A percentile compares a stretch with the other conserved stretches of the same genome.
Conservation (phyloP, 2,797 vertebrate species). For the Callimico goeldii region DNA sequence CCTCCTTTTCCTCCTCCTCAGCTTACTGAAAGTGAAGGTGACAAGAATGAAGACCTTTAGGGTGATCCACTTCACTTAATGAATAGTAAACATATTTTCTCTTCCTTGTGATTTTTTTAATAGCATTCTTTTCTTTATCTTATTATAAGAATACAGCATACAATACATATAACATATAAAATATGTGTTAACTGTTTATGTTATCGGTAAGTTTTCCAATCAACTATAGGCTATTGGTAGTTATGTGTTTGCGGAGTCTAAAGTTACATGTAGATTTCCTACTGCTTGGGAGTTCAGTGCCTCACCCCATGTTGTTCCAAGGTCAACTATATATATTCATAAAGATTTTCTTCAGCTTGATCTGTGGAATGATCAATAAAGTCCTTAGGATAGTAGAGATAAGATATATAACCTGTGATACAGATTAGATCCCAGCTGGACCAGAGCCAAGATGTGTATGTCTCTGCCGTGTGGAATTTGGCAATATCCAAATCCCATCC, state of each 20-base stretch:
- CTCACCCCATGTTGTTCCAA: background rate
- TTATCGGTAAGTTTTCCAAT: background rate
- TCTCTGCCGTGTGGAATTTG: background rate
- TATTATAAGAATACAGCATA: background rate
- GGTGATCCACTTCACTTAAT: background rate
- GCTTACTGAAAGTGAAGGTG: background rate
- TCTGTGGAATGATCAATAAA: background rate
- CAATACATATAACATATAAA: background rate
- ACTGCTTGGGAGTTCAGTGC: background rate
- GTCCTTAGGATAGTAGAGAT: background rate
- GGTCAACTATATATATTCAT: background rate
- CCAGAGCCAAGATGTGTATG: background rate
- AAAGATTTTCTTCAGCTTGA: slow-evolving; percentile 15
- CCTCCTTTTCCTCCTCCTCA: background rate
- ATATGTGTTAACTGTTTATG: background rate
- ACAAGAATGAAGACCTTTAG: background rate
- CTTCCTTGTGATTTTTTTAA: background rate
- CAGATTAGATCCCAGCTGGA: background rate
- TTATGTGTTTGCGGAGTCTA: background rate
- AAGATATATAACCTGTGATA: background rate
- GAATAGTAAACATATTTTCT: background rate
- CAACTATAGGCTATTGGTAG: background rate
- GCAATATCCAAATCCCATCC: background rate
- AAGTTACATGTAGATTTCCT: background rate
- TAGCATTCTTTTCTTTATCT: background rate